These are phyloP conservation scores for Beris morrisii DNA, from an alignment of 2,888 invertebrate species.

Conservation along the genomic window DNA sequence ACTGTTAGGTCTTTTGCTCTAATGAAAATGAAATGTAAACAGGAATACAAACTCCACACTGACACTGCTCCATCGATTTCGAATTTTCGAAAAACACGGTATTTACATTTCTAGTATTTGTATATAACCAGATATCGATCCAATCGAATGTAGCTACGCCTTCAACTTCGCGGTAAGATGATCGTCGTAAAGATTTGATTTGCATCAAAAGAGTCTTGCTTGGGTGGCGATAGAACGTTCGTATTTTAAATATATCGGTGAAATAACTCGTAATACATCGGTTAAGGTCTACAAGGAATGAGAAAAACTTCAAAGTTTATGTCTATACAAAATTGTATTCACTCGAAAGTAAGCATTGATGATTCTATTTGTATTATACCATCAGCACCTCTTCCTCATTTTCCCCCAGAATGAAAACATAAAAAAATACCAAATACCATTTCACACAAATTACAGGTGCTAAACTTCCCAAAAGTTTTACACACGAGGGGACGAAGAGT, in stretches of 20 bases:
- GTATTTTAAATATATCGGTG: not conserved
- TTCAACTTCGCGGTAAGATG: too few relatives aligned
- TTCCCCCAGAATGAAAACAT: too few relatives aligned
- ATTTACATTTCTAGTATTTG: slow-evolving; percentile 3
- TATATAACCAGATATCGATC: slow-evolving; percentile 3
- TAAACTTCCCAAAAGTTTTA: slow-evolving; percentile 7
- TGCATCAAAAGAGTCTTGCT: not conserved
- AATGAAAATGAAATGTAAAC: slow-evolving; percentile 18
- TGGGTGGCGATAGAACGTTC: not conserved
- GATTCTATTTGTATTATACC: too few relatives aligned
- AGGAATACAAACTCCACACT: not conserved
- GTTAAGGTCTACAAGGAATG: too few relatives aligned
- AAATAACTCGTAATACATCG: too few relatives aligned
- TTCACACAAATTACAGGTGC: slow-evolving; percentile 16
- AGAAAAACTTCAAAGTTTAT: too few relatives aligned
- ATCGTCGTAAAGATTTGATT: not conserved
- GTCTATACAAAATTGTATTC: too few relatives aligned
- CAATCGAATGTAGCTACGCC: too few relatives aligned
- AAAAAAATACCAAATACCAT: not conserved
- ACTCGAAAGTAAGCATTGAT: too few relatives aligned
- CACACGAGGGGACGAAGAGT: not conserved
- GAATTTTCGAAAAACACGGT: not conserved
- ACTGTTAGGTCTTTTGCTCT: not conserved
- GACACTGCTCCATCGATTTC: not conserved
- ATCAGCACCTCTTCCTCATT: too few relatives aligned